Percentiles rank a stretch among this genome's conserved stretches.
Evolutionary conservation across 2,888 invertebrate species (phyloP).

Genomic region (Pristionchus exspectatus): DNA sequence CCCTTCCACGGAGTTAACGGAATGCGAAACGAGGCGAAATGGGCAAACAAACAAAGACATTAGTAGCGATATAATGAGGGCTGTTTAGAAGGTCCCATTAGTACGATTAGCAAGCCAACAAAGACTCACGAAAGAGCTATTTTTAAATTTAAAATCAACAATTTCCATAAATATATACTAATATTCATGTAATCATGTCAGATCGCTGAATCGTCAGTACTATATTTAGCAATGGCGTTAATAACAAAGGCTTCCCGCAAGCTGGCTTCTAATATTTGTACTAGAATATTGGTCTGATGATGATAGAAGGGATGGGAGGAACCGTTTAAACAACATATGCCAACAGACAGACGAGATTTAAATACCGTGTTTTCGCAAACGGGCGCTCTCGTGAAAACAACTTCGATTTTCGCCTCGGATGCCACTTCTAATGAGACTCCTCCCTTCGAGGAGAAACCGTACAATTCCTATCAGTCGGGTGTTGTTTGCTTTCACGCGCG

Average conservation of each 20-base stretch:
- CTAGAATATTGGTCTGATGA: neutral
- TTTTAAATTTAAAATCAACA: neutral
- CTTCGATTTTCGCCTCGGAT: conserved; percentile 17
- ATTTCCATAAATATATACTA: neutral
- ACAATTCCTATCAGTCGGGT: conserved; percentile 17
- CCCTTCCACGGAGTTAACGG: neutral
- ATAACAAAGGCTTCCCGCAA: too few species aligned
- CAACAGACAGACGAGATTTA: neutral
- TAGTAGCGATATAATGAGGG: neutral
- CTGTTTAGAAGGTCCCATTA: neutral
- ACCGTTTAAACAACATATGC: neutral
- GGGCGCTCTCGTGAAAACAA: neutral
- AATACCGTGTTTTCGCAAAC: neutral
- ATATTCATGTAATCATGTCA: too few species aligned
- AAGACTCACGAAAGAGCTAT: neutral
- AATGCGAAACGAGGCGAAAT: neutral
- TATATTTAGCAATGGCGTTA: too few species aligned
- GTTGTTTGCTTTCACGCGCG: neutral
- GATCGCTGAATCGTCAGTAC: too few species aligned
- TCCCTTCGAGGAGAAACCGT: neutral
- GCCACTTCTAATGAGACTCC: neutral
- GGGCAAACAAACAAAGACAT: neutral
- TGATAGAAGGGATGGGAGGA: neutral
- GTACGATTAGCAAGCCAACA: neutral
- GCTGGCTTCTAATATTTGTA: too few species aligned